Conservation (phyloP, 2,888 invertebrate species). For the Nemoura dubitans region DNA sequence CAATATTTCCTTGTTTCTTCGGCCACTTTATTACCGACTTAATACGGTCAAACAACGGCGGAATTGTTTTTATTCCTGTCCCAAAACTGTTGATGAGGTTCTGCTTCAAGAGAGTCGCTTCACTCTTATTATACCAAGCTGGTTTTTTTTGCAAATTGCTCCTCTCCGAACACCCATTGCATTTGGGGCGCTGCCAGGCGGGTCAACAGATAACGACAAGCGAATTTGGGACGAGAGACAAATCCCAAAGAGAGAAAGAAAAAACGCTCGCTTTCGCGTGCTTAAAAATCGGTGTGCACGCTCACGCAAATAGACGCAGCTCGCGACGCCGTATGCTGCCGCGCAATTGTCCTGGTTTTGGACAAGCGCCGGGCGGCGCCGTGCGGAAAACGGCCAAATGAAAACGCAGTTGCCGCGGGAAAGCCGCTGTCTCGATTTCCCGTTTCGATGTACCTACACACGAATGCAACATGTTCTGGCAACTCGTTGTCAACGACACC, state of each 20-base stretch:
- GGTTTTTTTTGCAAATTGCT: neutral
- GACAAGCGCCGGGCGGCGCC: neutral
- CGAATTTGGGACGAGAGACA: neutral
- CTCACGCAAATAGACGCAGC: neutral
- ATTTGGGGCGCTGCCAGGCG: neutral
- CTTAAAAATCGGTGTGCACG: neutral
- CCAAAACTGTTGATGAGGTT: neutral
- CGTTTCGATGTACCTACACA: no score
- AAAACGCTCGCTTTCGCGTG: neutral
- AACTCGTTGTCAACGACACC: neutral
- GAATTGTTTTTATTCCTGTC: neutral
- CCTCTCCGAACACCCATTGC: neutral
- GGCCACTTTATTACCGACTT: neutral
- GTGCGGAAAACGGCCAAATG: neutral
- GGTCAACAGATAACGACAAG: neutral
- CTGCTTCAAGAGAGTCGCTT: neutral
- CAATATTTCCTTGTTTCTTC: neutral
- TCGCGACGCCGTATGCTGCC: neutral
- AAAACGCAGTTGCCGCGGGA: neutral
- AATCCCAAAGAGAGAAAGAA: neutral
- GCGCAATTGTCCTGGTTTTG: neutral
- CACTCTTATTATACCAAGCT: neutral
- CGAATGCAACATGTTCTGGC: no score
- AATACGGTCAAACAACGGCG: neutral
- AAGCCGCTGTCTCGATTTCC: no score